phyloP scores from a whole-genome alignment of 1,140 invertebrate species.

The Pogonomyrmex californicus region DNA sequence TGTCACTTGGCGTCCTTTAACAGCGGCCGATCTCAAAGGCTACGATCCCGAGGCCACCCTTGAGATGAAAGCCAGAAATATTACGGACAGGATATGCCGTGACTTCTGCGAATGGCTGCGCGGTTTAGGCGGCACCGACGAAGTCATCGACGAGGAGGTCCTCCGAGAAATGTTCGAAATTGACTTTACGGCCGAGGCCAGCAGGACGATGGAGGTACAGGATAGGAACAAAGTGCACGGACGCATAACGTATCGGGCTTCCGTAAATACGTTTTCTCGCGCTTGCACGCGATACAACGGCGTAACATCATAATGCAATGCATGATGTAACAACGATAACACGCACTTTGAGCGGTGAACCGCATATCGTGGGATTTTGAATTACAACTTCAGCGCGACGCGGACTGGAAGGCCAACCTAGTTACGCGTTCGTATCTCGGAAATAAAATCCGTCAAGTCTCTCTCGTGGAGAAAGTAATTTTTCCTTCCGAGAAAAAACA shows the following conservation, averaged over 20 bases:
- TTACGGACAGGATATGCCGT: constrained; percentile 82
- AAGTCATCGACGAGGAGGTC: constrained; percentile 83
- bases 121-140: constrained; percentile 84
- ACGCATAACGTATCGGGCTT: not conserved
- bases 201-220: constrained; percentile 86
- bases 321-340: constrained; percentile 45
- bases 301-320: constrained; percentile 23
- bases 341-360: constrained; percentile 34
- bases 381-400: constrained; percentile 48
- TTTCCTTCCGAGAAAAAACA: not conserved
- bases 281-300: not conserved
- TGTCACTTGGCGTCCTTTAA: constrained; percentile 79
- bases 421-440: constrained; percentile 23
- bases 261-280: constrained; percentile 16
- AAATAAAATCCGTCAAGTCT: constrained; percentile 11
- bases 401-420: not conserved
- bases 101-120: constrained; percentile 89
- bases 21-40: constrained; percentile 75
- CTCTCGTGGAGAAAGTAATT: not conserved
- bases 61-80: constrained; percentile 78
- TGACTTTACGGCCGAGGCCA: constrained; percentile 87
- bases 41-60: constrained; percentile 83
- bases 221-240: constrained; percentile 76
- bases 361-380: constrained; percentile 27
- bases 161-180: constrained; percentile 88